Evolutionary conservation across 2,888 invertebrate genomes (phyloP).

Genomic region (Aleiodes testaceus): DNA sequence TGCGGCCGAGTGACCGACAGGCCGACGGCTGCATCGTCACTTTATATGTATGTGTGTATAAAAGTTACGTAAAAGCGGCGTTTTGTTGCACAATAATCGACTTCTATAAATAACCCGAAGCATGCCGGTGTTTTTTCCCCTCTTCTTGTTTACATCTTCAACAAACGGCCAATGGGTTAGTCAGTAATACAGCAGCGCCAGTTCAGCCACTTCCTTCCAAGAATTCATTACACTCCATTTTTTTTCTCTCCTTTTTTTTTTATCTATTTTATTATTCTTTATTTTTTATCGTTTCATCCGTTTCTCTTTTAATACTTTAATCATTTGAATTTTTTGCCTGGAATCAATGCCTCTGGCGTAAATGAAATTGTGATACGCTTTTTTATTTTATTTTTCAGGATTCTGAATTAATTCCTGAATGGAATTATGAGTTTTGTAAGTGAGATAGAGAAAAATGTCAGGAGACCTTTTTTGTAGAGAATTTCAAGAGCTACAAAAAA

Average conservation of each 20-base stretch:
- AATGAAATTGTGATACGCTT: too few species aligned
- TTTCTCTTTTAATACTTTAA: background rate
- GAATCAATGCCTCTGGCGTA: background rate
- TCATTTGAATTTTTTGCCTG: background rate
- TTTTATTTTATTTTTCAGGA: too few species aligned
- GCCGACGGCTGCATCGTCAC: conserved; percentile 29
- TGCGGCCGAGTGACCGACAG: conserved; percentile 59
- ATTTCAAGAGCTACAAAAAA: too few species aligned
- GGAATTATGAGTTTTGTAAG: too few species aligned
- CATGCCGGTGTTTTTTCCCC: conserved; percentile 53
- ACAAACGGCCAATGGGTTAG: conserved; percentile 36
- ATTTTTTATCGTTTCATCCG: background rate
- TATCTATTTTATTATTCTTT: background rate
- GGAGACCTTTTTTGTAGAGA: too few species aligned
- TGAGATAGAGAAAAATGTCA: too few species aligned
- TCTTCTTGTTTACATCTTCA: conserved; percentile 57
- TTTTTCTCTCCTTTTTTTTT: background rate
- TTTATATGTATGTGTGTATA: conserved; percentile 38
- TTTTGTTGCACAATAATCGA: conserved; percentile 71
- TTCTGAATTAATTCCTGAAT: too few species aligned
- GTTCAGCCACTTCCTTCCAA: conserved; percentile 3
- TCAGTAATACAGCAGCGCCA: background rate
- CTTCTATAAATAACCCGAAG: conserved; percentile 68
- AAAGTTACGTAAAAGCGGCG: conserved; percentile 67
- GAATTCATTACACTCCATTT: conserved; percentile 6